Evolutionary conservation across 2,113 vertebrate species (phyloP).

Genomic region (Alces alces): DNA sequence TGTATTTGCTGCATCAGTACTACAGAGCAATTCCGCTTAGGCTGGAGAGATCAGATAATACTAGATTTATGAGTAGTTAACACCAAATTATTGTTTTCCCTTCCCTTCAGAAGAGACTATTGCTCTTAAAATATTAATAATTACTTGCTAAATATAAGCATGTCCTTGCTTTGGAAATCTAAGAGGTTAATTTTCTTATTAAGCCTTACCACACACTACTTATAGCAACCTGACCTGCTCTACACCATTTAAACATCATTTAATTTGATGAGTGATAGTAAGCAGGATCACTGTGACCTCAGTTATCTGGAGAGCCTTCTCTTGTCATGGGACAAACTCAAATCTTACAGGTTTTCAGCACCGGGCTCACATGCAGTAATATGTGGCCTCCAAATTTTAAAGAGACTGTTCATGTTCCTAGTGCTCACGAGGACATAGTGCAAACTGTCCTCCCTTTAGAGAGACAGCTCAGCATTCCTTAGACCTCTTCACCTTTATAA

Average conservation of each 20-base stretch:
- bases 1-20: not conserved
- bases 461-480: not conserved
- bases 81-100: not conserved
- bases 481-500: not conserved
- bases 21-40: not conserved
- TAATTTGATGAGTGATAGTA: not conserved
- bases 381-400: not conserved
- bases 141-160: not conserved
- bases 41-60: not conserved
- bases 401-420: not conserved
- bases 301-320: not conserved
- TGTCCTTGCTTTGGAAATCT: not conserved
- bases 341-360: not conserved
- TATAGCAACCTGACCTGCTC: not conserved
- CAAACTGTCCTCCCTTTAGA: not conserved
- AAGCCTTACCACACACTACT: not conserved
- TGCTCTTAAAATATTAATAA: not conserved
- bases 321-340: not conserved
- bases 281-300: not conserved
- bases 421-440: not conserved
- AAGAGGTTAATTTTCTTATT: not conserved
- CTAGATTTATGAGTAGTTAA: not conserved
- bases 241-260: not conserved
- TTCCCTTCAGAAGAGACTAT: not conserved
- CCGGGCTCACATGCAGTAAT: not conserved